Conservation (phyloP, 2,888 invertebrate genomes). For the Lissonota sp. region DNA sequence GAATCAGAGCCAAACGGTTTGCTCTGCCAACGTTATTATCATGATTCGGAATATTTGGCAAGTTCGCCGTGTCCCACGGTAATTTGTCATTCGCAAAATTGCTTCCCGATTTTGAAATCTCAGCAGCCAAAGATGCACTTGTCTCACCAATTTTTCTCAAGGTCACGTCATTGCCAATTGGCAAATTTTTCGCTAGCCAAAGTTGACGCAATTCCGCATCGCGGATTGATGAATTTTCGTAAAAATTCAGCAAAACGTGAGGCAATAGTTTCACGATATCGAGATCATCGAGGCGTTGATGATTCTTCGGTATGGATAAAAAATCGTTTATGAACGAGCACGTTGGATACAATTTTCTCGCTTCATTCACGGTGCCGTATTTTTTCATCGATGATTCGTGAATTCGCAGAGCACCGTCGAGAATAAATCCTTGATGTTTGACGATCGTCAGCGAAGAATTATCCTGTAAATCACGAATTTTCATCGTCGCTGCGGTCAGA, state of each 20-base stretch:
- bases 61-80: slow-evolving; percentile 72
- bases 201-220: slow-evolving; percentile 80
- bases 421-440: slow-evolving; percentile 85
- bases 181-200: slow-evolving; percentile 71
- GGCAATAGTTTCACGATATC: slow-evolving; percentile 70
- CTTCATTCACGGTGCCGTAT: slow-evolving; percentile 31
- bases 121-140: slow-evolving; percentile 62
- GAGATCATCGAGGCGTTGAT: slow-evolving; percentile 19
- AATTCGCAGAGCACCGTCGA: slow-evolving; percentile 70
- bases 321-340: slow-evolving; percentile 71
- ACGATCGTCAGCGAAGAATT: slow-evolving; percentile 85
- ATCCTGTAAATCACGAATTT: slow-evolving; percentile 84
- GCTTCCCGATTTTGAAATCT: slow-evolving; percentile 66
- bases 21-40: slow-evolving; percentile 68
- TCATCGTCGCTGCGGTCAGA: slow-evolving; percentile 80
- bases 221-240: slow-evolving; percentile 80
- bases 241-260: slow-evolving; percentile 82
- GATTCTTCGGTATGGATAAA: slow-evolving; percentile 44
- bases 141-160: slow-evolving; percentile 46
- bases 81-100: slow-evolving; percentile 50
- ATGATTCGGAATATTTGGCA: slow-evolving; percentile 62
- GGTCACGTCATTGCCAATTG: slow-evolving; percentile 1
- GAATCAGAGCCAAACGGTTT: slow-evolving; percentile 84
- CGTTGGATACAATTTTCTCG: slow-evolving; percentile 7
- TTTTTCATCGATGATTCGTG: slow-evolving; percentile 54